Evolutionary conservation across 2,113 vertebrate species (phyloP).

Genomic region (Heloderma charlesbogerti): DNA sequence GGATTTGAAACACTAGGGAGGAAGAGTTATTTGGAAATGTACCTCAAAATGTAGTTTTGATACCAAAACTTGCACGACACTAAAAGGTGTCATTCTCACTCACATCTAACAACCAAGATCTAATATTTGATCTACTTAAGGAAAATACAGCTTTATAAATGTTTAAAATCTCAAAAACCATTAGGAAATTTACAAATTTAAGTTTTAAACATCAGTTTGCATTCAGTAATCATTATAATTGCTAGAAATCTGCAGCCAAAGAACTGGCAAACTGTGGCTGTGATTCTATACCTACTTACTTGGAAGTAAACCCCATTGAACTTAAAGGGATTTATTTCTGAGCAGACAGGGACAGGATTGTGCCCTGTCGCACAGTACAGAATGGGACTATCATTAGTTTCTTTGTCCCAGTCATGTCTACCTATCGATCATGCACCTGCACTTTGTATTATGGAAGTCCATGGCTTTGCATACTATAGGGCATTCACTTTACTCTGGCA

Average conservation of each 20-base stretch:
- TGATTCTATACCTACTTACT: no score
- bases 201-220: no score
- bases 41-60: background rate
- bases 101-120: background rate
- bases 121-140: background rate
- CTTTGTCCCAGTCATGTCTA: background rate
- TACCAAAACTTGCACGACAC: background rate
- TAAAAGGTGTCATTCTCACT: background rate
- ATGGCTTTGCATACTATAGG: background rate
- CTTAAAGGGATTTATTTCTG: no score
- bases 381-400: background rate
- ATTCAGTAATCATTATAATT: no score
- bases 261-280: no score
- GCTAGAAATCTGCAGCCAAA: no score
- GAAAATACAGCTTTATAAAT: background rate
- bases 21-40: background rate
- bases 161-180: no score
- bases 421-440: background rate
- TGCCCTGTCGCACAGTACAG: background rate
- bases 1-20: background rate
- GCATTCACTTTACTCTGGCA: fast-evolving
- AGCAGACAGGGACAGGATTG: no score
- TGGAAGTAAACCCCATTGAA: no score
- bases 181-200: no score
- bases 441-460: background rate